Percentiles rank a stretch among this genome's conserved stretches.
Evolutionary conservation across 2,113 vertebrate species (phyloP).

Genomic region (Heloderma charlesbogerti): DNA sequence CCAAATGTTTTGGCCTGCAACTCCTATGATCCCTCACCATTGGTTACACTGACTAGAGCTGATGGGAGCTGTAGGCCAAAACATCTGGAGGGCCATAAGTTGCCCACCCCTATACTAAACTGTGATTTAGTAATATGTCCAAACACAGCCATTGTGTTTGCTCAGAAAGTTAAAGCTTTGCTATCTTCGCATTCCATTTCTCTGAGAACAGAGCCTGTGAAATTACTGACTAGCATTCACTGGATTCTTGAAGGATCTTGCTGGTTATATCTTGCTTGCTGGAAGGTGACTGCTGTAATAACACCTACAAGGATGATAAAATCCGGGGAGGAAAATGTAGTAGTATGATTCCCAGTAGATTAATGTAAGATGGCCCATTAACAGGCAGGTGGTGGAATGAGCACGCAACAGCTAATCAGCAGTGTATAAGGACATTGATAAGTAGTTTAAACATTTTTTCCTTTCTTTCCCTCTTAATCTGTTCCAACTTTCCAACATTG

Average conservation of each 20-base stretch:
- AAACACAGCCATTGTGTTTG: background rate
- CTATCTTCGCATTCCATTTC: slow-evolving; percentile 28
- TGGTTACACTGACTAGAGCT: too few species aligned
- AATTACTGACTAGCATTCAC: slow-evolving; percentile 44
- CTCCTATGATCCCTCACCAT: too few species aligned
- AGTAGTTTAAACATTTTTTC: background rate
- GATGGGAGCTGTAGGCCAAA: too few species aligned
- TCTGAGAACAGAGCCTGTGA: slow-evolving; percentile 24
- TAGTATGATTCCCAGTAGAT: slow-evolving; percentile 13
- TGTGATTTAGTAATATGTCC: too few species aligned
- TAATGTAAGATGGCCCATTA: slow-evolving; percentile 40
- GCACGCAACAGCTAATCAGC: background rate
- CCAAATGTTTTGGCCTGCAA: too few species aligned
- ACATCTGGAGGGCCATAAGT: too few species aligned
- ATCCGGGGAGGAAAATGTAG: slow-evolving; percentile 1
- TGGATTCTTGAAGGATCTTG: slow-evolving; percentile 20
- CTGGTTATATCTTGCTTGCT: slow-evolving; percentile 26
- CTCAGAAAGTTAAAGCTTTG: slow-evolving; percentile 8
- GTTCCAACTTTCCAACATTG: background rate
- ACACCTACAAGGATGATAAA: background rate
- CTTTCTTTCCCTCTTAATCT: background rate
- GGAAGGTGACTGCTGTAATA: slow-evolving; percentile 41
- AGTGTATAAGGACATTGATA: background rate
- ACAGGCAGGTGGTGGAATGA: slow-evolving; percentile 42
- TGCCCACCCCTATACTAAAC: too few species aligned